These are phyloP conservation scores for Tiliacea aurago DNA, from an alignment of 2,888 invertebrate genomes.

Conservation along the genomic window DNA sequence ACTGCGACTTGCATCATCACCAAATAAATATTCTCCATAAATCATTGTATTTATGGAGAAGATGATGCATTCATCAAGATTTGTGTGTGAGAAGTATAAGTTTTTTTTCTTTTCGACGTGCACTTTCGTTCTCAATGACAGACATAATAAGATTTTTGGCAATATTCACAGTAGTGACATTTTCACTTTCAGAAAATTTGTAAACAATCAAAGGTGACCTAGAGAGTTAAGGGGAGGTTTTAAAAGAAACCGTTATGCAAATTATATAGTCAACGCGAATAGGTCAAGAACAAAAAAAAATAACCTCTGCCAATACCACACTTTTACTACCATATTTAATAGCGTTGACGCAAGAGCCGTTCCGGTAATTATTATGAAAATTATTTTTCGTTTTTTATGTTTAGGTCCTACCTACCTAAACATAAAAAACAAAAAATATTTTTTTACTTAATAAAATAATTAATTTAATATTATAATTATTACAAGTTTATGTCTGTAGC, in stretches of 20 bases:
- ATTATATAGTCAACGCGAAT: constrained; percentile 20
- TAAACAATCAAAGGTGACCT: constrained; percentile 32
- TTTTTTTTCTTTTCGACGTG: constrained; percentile 6
- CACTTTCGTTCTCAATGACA: constrained; percentile 16
- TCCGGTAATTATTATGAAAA: background rate
- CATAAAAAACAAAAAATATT: no score
- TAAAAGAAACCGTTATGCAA: constrained; percentile 15
- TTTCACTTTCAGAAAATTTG: constrained; percentile 42
- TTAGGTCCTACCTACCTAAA: no score
- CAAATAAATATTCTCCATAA: background rate
- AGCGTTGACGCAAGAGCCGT: background rate
- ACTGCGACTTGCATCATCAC: background rate
- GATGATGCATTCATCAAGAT: background rate
- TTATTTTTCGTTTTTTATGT: background rate
- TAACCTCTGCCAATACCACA: constrained; percentile 23
- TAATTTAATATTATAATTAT: background rate
- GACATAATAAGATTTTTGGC: constrained; percentile 25
- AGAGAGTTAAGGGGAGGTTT: constrained; percentile 14
- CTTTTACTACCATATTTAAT: constrained; percentile 25
- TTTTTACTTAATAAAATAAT: background rate
- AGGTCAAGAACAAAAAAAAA: constrained; percentile 27
- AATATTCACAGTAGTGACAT: constrained; percentile 3
- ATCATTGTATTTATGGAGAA: background rate
- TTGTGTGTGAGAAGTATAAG: background rate
- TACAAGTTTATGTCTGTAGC: background rate